Conservation (phyloP, 2,888 invertebrate species). For the Lepidocyrtoides sp. region DNA sequence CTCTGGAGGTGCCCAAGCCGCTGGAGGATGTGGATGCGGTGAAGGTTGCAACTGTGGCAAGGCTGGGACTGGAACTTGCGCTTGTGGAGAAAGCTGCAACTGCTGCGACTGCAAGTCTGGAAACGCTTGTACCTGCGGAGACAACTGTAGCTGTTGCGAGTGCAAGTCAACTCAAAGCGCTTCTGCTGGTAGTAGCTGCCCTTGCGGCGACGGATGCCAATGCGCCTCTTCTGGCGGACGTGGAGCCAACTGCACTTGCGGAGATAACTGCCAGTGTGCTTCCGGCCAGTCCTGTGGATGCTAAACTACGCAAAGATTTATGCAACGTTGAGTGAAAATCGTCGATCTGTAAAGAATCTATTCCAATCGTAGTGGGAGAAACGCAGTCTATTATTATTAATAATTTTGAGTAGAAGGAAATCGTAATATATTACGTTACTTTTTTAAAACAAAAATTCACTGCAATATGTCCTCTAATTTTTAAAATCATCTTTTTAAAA, state of each 20-base stretch:
- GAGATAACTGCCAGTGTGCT: conserved; percentile 35
- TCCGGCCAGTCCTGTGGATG: conserved; percentile 33
- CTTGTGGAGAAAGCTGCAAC: conserved; percentile 28
- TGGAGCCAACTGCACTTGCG: neutral
- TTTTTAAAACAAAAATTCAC: no score
- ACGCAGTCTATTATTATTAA: neutral
- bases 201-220: conserved; percentile 55
- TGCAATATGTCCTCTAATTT: no score
- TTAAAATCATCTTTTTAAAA: no score
- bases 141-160: conserved; percentile 52
- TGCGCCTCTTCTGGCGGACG: neutral
- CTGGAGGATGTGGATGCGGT: conserved; percentile 8
- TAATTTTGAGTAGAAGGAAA: no score
- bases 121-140: conserved; percentile 14
- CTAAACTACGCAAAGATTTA: no score
- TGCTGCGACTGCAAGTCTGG: conserved; percentile 48
- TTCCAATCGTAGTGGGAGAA: neutral
- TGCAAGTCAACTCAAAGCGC: conserved; percentile 24
- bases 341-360: neutral
- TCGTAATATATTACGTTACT: neutral
- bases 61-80: conserved; percentile 10
- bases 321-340: no score
- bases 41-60: conserved; percentile 46
- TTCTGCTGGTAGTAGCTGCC: conserved; percentile 8
- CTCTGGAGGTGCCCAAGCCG: neutral